These are phyloP conservation scores for Eristalinus aeneus DNA, from an alignment of 2,888 invertebrate genomes.

Conservation along the genomic window DNA sequence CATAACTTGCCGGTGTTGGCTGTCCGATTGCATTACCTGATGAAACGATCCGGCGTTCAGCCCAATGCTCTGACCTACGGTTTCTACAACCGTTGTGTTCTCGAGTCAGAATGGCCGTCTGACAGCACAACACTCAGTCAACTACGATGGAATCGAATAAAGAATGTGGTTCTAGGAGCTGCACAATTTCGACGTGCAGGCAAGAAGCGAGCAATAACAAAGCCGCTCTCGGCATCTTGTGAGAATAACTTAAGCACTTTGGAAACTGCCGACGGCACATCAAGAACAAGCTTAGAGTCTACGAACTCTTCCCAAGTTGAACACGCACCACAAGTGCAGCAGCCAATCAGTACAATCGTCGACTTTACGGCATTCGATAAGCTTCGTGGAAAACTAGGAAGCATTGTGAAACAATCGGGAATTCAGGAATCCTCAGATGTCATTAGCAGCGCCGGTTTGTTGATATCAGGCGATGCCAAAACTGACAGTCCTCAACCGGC, in stretches of 20 bases:
- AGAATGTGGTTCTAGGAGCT: slow-evolving; percentile 94
- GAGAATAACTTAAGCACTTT: slow-evolving; percentile 80
- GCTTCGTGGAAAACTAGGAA: slow-evolving; percentile 83
- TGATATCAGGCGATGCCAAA: slow-evolving; percentile 81
- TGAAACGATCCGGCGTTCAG: slow-evolving; percentile 95
- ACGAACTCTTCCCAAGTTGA: slow-evolving; percentile 75
- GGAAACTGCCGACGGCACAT: slow-evolving; percentile 80
- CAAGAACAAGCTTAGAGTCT: slow-evolving; percentile 80
- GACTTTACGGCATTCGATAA: slow-evolving; percentile 83
- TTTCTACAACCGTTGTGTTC: slow-evolving; percentile 89
- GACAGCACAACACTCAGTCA: slow-evolving; percentile 88
- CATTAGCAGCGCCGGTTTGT: slow-evolving; percentile 82
- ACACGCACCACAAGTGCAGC: slow-evolving; percentile 65
- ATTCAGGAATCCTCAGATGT: slow-evolving; percentile 77
- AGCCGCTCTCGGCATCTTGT: slow-evolving; percentile 78
- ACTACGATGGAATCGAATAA: slow-evolving; percentile 95
- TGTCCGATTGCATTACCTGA: slow-evolving; percentile 93
- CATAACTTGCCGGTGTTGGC: slow-evolving; percentile 97
- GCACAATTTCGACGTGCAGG: slow-evolving; percentile 93
- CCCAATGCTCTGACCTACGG: slow-evolving; percentile 99
- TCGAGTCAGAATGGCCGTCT: slow-evolving; percentile 97
- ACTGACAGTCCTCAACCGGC: slow-evolving; percentile 66
- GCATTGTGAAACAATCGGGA: slow-evolving; percentile 84
- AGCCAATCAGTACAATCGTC: slow-evolving; percentile 74
- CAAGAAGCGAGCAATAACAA: slow-evolving; percentile 82